A percentile compares a stretch with the other conserved stretches of the same genome.
These are phyloP conservation scores for Gadus macrocephalus DNA, from an alignment of 2,113 vertebrate genomes.

Conservation along the genomic window DNA sequence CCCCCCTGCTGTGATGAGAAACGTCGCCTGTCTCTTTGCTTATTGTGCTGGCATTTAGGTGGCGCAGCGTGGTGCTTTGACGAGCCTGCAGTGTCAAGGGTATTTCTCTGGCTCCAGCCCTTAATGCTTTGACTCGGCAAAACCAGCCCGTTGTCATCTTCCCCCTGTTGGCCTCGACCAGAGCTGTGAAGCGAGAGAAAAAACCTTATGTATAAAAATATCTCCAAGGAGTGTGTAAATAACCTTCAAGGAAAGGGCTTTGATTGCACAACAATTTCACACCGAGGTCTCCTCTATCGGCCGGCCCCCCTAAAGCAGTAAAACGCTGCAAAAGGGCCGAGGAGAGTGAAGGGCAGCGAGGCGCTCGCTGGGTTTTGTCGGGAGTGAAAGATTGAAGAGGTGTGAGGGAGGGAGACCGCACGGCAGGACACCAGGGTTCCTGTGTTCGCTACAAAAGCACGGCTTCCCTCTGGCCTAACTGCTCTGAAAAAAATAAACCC, in stretches of 20 bases:
- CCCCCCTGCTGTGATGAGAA: slow-evolving; percentile 67
- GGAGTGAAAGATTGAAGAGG: slow-evolving; percentile 40
- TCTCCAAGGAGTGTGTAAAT: slow-evolving; percentile 65
- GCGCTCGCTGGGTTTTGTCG: slow-evolving; percentile 50
- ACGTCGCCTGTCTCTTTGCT: slow-evolving; percentile 63
- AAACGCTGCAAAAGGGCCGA: slow-evolving; percentile 48
- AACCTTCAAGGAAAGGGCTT: slow-evolving; percentile 68
- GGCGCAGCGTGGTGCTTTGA: slow-evolving; percentile 65
- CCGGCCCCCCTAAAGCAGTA: slow-evolving; percentile 53
- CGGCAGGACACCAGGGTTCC: slow-evolving; percentile 9
- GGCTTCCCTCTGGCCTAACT: slow-evolving; percentile 19
- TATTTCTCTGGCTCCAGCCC: slow-evolving; percentile 60
- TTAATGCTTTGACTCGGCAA: slow-evolving; percentile 68
- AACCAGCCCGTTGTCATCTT: slow-evolving; percentile 73
- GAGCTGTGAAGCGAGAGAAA: slow-evolving; percentile 56
- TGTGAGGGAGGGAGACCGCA: slow-evolving; percentile 20
- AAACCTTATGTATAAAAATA: no score
- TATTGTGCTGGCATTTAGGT: slow-evolving; percentile 68
- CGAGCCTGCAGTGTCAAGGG: slow-evolving; percentile 61
- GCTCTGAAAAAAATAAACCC: slow-evolving; percentile 4
- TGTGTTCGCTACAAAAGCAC: slow-evolving; percentile 28
- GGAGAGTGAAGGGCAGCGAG: slow-evolving; percentile 46
- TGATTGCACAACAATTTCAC: slow-evolving; percentile 71
- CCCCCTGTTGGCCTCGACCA: slow-evolving; percentile 53
- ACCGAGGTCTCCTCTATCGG: slow-evolving; percentile 54